Conservation (phyloP, 1,140 invertebrate species). For the Drosophila santomea region DNA sequence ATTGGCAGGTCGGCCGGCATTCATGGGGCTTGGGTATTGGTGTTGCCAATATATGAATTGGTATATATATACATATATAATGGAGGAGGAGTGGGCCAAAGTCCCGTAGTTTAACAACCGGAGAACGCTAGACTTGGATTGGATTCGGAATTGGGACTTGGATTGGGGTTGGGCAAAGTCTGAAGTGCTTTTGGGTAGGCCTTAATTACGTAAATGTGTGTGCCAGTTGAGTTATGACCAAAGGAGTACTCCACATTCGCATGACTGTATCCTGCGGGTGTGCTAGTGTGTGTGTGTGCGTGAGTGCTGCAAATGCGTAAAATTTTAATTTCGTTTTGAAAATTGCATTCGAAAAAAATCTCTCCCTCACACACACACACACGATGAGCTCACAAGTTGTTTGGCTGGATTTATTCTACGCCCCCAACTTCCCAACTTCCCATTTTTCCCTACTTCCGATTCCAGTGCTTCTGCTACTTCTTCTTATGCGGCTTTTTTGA, state of each 20-base stretch:
- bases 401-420: conserved; percentile 36
- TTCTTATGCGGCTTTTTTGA: conserved; percentile 48
- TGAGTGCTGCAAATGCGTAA: conserved; percentile 70
- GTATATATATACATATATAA: conserved; percentile 35
- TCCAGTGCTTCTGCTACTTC: conserved; percentile 18
- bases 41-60: conserved; percentile 57
- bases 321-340: conserved; percentile 83
- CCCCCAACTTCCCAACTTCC: conserved; percentile 17
- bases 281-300: conserved; percentile 33
- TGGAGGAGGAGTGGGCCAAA: conserved; percentile 19
- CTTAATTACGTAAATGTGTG: conserved; percentile 80
- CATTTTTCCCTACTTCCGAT: conserved; percentile 26
- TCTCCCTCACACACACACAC: conserved; percentile 18
- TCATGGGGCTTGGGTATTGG: neutral
- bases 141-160: conserved; percentile 31
- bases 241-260: conserved; percentile 66
- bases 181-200: conserved; percentile 80
- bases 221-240: conserved; percentile 75
- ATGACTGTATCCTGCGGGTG: conserved; percentile 38
- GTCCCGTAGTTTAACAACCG: conserved; percentile 47
- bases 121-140: conserved; percentile 37
- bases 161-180: conserved; percentile 57
- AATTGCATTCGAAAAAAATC: conserved; percentile 69
- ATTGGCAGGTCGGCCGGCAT: conserved; percentile 55
- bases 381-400: conserved; percentile 60